Conservation (phyloP, 2,113 vertebrate genomes). For the Indicator maculatus region DNA sequence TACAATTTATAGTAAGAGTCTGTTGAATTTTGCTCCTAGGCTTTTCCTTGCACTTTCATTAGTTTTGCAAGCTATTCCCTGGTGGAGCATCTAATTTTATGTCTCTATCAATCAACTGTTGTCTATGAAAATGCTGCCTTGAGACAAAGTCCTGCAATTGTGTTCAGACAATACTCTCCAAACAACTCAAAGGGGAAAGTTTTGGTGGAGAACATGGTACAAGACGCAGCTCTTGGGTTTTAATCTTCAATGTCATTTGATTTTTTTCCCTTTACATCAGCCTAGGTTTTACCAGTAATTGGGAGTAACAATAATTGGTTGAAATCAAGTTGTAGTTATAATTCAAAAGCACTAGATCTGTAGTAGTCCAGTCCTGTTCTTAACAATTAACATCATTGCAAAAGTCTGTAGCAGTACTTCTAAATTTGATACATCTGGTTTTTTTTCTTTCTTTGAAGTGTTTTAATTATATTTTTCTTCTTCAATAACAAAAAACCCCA, state of each 20-base stretch:
- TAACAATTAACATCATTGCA: background rate
- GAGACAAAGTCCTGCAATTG: background rate
- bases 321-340: background rate
- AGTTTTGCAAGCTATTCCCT: background rate
- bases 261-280: background rate
- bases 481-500: background rate
- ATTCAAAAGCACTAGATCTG: background rate
- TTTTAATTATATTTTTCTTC: background rate
- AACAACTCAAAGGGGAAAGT: background rate
- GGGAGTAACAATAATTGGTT: background rate
- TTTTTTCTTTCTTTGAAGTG: conserved; percentile 31
- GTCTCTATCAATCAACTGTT: background rate
- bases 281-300: background rate
- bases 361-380: background rate
- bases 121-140: background rate
- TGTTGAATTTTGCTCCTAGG: conserved; percentile 11
- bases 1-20: background rate
- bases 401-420: background rate
- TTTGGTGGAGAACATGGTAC: background rate
- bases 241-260: background rate
- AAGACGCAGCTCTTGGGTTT: background rate
- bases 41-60: background rate
- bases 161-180: background rate
- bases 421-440: background rate
- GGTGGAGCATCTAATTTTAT: background rate